phyloP scores from a whole-genome alignment of 2,113 vertebrate genomes.

The Rhizomys pruinosus region DNA sequence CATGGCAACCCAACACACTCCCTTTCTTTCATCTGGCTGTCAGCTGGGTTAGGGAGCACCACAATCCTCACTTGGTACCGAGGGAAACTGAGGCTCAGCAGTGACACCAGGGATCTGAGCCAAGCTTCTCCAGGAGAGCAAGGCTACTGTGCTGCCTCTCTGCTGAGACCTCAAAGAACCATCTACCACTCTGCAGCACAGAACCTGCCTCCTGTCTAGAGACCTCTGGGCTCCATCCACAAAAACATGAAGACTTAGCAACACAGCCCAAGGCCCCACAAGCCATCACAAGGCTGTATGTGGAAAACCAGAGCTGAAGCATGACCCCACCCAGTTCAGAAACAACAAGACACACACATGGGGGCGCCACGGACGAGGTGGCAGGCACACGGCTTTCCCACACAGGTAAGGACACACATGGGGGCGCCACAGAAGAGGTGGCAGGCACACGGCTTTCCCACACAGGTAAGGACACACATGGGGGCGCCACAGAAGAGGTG shows the following conservation, averaged over 20 bases:
- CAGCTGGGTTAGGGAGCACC: neutral
- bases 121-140: neutral
- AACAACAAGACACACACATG: neutral
- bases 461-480: neutral
- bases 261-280: neutral
- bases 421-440: too few species aligned
- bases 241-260: neutral
- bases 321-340: fast-evolving
- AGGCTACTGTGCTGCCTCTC: neutral
- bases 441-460: neutral
- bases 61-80: neutral
- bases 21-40: fast-evolving
- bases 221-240: too few species aligned
- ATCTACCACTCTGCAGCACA: neutral
- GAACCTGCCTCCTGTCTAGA: too few species aligned
- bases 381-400: neutral
- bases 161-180: fast-evolving
- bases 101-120: neutral
- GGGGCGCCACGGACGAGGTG: too few species aligned
- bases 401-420: neutral
- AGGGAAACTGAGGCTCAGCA: neutral
- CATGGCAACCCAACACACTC: fast-evolving
- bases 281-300: neutral
- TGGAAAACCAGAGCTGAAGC: neutral
- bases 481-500: too few species aligned